A percentile compares a stretch with the other conserved stretches of the same genome.
Conservation (phyloP, 2,113 vertebrate genomes). For the Rhabdornis inornatus region DNA sequence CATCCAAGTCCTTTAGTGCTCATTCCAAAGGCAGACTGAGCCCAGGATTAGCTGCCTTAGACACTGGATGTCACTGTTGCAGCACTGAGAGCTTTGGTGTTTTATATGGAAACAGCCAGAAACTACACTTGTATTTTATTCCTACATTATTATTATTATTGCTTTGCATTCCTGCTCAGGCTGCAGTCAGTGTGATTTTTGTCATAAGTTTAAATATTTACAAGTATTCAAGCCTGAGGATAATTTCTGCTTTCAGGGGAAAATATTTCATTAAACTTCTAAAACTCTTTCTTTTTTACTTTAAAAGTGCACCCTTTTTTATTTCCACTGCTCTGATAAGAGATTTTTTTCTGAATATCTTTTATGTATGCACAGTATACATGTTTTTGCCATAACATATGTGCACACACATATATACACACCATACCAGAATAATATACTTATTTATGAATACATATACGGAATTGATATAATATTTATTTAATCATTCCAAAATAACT, state of each 20-base stretch:
- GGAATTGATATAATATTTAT: not conserved
- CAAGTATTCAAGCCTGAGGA: not conserved
- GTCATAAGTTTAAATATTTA: not conserved
- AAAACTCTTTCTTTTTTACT: not conserved
- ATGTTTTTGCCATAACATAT: not conserved
- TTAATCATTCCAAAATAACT: not conserved
- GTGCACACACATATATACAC: not conserved
- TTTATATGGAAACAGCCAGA: not conserved
- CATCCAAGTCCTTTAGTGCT: not conserved
- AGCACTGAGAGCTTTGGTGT: not conserved
- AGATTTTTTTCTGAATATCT: not conserved
- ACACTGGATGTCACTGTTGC: conserved; percentile 69
- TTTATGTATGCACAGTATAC: not conserved
- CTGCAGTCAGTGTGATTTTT: not conserved
- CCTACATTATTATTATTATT: not conserved
- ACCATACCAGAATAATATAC: not conserved
- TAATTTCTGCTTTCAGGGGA: not conserved
- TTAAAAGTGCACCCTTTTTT: not conserved
- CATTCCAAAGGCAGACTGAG: not conserved
- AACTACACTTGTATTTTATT: not conserved
- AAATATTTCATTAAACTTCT: not conserved
- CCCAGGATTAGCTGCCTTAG: not conserved
- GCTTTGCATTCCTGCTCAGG: not conserved
- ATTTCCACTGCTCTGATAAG: not conserved
- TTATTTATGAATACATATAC: not conserved